phyloP scores from a whole-genome alignment of 1,140 invertebrate genomes.

The Drosophila burlai region DNA sequence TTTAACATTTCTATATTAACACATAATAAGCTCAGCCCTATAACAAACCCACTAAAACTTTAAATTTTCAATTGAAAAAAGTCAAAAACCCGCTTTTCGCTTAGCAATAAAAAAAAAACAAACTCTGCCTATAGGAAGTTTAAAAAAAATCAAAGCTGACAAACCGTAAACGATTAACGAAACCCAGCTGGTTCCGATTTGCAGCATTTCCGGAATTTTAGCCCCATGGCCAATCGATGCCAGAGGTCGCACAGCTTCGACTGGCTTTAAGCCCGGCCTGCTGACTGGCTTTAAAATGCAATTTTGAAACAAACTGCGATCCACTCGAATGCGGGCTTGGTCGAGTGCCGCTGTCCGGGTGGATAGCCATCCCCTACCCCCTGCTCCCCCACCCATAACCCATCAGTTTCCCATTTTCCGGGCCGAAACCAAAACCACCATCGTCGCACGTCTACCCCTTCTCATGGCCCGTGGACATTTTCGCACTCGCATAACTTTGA shows the following conservation, averaged over 20 bases:
- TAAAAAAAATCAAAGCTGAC: slow-evolving; percentile 24
- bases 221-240: slow-evolving; percentile 35
- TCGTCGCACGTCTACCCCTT: slow-evolving; percentile 13
- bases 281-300: slow-evolving; percentile 51
- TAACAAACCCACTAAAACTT: background rate
- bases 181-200: slow-evolving; percentile 35
- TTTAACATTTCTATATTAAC: background rate
- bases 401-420: slow-evolving; percentile 5
- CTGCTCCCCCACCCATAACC: background rate
- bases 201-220: slow-evolving; percentile 36
- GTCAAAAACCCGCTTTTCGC: background rate
- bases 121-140: background rate
- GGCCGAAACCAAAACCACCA: slow-evolving; percentile 31
- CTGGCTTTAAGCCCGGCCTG: slow-evolving; percentile 20
- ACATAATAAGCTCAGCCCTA: background rate
- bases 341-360: slow-evolving; percentile 18
- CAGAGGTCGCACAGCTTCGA: background rate
- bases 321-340: slow-evolving; percentile 57
- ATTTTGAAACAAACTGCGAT: slow-evolving; percentile 49
- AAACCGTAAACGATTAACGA: slow-evolving; percentile 44
- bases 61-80: background rate
- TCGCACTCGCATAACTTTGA: slow-evolving; percentile 81
- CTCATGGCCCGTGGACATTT: slow-evolving; percentile 64
- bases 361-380: background rate
- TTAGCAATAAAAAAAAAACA: background rate